Base-by-base conservation (phyloP, 2,797 vertebrate species). In the Periparus ater region DNA sequence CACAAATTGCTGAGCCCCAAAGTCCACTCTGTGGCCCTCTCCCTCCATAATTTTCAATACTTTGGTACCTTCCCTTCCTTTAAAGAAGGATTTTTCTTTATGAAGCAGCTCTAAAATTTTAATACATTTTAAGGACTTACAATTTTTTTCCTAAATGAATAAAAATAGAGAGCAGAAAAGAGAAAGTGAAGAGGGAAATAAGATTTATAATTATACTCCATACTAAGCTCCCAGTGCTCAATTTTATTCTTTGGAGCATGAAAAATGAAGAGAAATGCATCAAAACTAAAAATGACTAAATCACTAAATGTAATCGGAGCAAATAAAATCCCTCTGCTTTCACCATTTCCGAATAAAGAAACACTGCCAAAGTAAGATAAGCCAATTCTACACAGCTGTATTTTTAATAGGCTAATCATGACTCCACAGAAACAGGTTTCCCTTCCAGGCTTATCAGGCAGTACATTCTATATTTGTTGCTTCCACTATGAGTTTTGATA, bases 381-480 rank as follows among this genome's bases (percentile, higher is more conserved):
- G 93, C 91, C 89, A 94, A n/a, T 55, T 94, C 81, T 29, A 53
- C 70, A 40, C 86, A 91, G 88, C 94, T 96, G 55, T 93, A 93
- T 95, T 96, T 96, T 61, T 79, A 93, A 86, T 63, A 65, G 95
- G 50, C 95, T 96, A 96, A 97, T 95, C 94, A 93, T 71, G 80
- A 63, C 80, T 96, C 85, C 89, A 77, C 55, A 96, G 85, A 87
- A 97, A 55, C 91, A 95, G 79, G 95, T 87, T 97, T 97, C 91
- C 85, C 93, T 96, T 97, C 89, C 75, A 95, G 81, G 62, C 78
- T 96, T 96, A 96, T 91, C 85, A 97, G 68, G 92, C 78, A 93
- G 53, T 62, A 73, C 74, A 91, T 79, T 89, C 85, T 91, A 94
- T 68, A 91, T 62, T 77, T 76, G 92, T 94, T 97, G 81, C 88